Evolutionary conservation across 2,797 vertebrate genomes (phyloP), one percentile per base, ranked within the genome.

Genomic region (Enteromius paludinosus): DNA sequence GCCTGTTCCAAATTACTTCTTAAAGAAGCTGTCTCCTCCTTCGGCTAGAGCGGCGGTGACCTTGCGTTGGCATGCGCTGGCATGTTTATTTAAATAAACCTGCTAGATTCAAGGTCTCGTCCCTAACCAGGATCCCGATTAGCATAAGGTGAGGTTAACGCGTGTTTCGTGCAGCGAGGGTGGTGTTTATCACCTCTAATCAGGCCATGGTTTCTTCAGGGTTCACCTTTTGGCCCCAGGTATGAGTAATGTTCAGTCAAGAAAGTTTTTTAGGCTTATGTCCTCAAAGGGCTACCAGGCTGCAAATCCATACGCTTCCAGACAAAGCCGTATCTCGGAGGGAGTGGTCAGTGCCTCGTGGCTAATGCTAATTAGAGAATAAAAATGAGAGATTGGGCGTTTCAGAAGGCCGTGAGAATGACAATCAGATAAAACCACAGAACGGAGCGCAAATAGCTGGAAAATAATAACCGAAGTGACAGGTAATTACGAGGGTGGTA

Each of bases 81-180:
- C 86, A 92, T 93, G 90, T 92, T 93, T 93, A 91, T 92, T 92
- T 89, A 92, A 92, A 93, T 91, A 87, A 91, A 89, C 80, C 84
- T 83, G 81, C 85, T 91, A 89, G 88, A 92, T 90, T 91, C 91
- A 92, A 92, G 91, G 90, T 90, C 89, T 90, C 71, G 83, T 90
- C 79, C 52, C 79, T 72, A 68, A 81, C 79, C 86, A 91, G 88
- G 87, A 85, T 88, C 49, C 73, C 68, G 70, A 93, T 92, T 92
- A 91, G 79, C 89, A 91, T 91, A 91, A 88, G 83, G 78, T 70
- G 79, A 88, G 82, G 90, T 90, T 89, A 89, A 89, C 35, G 7
- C 47, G 5, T 7, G 47, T 73, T 84, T 28, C 28, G 33, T 73
- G 12, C 69, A 47, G n/a, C n/a, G 7, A 65, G 30, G 54, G 33